Percentiles rank a stretch among this genome's conserved stretches.
Conservation (phyloP, 1,140 invertebrate species). For the Gryon sp. region DNA sequence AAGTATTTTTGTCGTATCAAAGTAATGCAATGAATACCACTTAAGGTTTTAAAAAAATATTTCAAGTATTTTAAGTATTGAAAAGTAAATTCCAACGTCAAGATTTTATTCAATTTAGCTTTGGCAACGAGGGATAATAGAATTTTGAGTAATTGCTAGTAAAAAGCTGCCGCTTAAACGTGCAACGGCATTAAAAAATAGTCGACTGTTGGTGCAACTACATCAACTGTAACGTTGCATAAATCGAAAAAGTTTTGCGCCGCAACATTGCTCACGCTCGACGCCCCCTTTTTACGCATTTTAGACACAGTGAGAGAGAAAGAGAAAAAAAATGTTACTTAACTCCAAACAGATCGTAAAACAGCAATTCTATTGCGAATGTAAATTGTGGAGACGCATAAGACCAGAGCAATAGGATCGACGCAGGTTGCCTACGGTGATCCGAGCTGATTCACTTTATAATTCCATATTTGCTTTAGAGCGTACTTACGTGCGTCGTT, state of each 20-base stretch:
- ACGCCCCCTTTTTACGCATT: constrained; percentile 11
- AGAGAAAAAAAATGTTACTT: too few species aligned
- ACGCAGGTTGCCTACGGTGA: constrained; percentile 32
- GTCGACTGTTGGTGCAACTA: constrained; percentile 34
- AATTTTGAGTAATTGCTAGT: constrained; percentile 49
- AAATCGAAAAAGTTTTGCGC: constrained; percentile 53
- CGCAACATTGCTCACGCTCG: not conserved
- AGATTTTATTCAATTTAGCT: constrained; percentile 54
- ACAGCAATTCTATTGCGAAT: constrained; percentile 38
- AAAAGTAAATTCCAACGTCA: constrained; percentile 31
- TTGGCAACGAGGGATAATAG: constrained; percentile 24
- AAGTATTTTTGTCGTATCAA: too few species aligned
- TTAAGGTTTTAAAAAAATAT: constrained; percentile 8
- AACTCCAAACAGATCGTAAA: constrained; percentile 51
- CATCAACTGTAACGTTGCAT: constrained; percentile 37
- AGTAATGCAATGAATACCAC: too few species aligned
- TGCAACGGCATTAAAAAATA: constrained; percentile 53
- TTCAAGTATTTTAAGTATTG: constrained; percentile 24
- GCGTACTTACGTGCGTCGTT: constrained; percentile 27
- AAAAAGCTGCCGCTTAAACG: constrained; percentile 47
- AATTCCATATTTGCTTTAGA: constrained; percentile 45
- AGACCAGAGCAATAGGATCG: constrained; percentile 21
- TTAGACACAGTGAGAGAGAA: constrained; percentile 19
- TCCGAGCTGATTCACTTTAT: constrained; percentile 35
- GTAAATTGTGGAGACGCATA: constrained; percentile 21